Evolutionary conservation across 2,113 vertebrate species (phyloP).

Genomic region (Nycticebus coucang): DNA sequence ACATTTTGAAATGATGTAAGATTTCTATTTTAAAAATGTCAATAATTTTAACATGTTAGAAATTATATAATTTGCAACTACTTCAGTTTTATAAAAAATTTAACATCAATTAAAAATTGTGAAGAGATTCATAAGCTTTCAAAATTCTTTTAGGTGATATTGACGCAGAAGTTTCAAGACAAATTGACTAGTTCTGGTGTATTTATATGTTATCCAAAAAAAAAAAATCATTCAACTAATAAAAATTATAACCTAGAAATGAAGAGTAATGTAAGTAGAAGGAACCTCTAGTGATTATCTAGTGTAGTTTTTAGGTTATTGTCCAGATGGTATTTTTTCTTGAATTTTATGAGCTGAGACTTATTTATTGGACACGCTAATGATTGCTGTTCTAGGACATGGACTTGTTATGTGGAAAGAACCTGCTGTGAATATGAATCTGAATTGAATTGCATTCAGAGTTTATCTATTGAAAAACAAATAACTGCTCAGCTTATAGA

Average conservation of each 20-base stretch:
- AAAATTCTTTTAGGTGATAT: background rate
- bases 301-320: background rate
- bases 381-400: constrained; percentile 11
- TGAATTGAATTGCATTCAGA: constrained; percentile 39
- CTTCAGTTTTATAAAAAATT: background rate
- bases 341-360: constrained; percentile 41
- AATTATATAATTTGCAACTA: background rate
- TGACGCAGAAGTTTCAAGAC: background rate
- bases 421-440: background rate
- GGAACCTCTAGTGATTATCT: background rate
- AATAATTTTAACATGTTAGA: background rate
- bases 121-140: background rate
- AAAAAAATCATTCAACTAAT: background rate
- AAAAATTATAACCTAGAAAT: constrained; percentile 29
- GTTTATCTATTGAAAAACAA: constrained; percentile 15
- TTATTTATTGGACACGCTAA: constrained; percentile 38
- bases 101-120: background rate
- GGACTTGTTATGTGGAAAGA: background rate
- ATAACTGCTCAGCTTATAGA: background rate
- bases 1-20: background rate
- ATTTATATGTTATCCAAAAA: background rate
- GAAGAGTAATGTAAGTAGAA: constrained; percentile 9
- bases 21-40: background rate
- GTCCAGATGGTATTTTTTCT: constrained; percentile 24
- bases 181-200: background rate